Evolutionary conservation across 2,888 invertebrate genomes (phyloP), one percentile per base, ranked within the genome.

Genomic region (Nymphalis urticae): DNA sequence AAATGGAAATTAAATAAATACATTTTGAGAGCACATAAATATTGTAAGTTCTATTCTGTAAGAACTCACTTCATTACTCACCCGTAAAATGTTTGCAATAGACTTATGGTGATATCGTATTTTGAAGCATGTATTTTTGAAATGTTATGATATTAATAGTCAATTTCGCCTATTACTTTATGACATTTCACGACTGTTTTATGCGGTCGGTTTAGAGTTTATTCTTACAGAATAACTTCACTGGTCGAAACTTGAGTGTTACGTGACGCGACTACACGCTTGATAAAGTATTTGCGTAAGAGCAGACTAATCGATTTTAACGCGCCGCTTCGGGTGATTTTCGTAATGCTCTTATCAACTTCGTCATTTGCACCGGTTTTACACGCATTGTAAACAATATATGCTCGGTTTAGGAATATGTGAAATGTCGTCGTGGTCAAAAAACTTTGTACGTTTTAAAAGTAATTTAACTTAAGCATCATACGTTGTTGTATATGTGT

Each of bases 251-350:
- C 85, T 80, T 80, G 77, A 80, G 73, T 76, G 77, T 90, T 90
- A 90, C 90, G 90, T 91, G 90, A 89, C 85, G 84, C 77, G 81
- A 79, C 82, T 84, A 84, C 85, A 88, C 86, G 89, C 85, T 86
- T 85, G 85, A 86, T 88, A 85, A 85, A 85, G 73, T 84, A 82
- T 87, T 91, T 90, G 87, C 90, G 89, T 88, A 91, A 91, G 80
- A 83, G 77, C 81, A 82, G 82, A 84, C 84, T 87, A 90, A 91
- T 91, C 90, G 87, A 92, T 92, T 91, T 86, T 77, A 80, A 87
- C 88, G 89, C 89, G 81, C 82, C 80, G 85, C 81, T 85, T 83
- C 83, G 85, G 85, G 76, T 78, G 83, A 86, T 88, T 90, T 89
- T 89, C 86, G 87, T 86, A 89, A 90, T 85, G 75, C 80, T 76